These are phyloP conservation scores for Drosophila rubida DNA, from an alignment of 2,888 invertebrate genomes.

Conservation along the genomic window DNA sequence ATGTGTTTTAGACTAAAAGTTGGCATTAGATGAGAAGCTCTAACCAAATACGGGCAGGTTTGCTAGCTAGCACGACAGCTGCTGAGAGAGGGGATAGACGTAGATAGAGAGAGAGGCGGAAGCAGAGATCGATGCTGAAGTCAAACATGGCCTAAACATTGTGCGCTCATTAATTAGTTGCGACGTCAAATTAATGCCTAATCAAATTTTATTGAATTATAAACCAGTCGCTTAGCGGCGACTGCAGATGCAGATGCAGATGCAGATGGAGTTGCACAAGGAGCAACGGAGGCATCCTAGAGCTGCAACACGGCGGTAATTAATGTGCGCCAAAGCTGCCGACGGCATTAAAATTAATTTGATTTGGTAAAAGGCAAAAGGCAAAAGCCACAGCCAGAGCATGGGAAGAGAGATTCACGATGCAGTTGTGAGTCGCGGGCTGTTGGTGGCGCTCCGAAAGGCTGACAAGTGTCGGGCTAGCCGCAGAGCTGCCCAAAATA, in stretches of 20 bases:
- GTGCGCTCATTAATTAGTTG: conserved; percentile 75
- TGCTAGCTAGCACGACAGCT: too few relatives aligned
- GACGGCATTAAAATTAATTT: conserved; percentile 70
- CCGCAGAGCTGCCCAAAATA: conserved; percentile 16
- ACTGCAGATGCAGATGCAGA: conserved; percentile 1
- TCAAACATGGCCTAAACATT: conserved; percentile 28
- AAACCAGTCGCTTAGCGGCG: conserved; percentile 66
- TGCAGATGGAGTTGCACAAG: conserved; percentile 9
- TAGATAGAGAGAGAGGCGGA: conserved; percentile 24
- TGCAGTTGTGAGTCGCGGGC: conserved; percentile 3
- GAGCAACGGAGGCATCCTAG: conserved; percentile 8
- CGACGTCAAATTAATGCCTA: conserved; percentile 77
- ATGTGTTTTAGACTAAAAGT: conserved; percentile 70
- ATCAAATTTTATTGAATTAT: conserved; percentile 81
- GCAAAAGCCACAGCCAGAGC: conserved; percentile 6
- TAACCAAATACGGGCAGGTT: conserved; percentile 54
- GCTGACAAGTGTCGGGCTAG: conserved; percentile 53
- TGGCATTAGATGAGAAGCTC: conserved; percentile 60
- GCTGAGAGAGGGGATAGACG: background rate
- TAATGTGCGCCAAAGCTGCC: conserved; percentile 66
- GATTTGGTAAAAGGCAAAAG: conserved; percentile 55
- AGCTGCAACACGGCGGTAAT: conserved; percentile 43
- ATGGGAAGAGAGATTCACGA: conserved; percentile 14
- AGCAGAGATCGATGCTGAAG: conserved; percentile 43
- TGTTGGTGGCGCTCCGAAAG: conserved; percentile 53